Evolutionary conservation across 2,888 invertebrate species (phyloP).

Genomic region (Ceratothoa steindachneri): DNA sequence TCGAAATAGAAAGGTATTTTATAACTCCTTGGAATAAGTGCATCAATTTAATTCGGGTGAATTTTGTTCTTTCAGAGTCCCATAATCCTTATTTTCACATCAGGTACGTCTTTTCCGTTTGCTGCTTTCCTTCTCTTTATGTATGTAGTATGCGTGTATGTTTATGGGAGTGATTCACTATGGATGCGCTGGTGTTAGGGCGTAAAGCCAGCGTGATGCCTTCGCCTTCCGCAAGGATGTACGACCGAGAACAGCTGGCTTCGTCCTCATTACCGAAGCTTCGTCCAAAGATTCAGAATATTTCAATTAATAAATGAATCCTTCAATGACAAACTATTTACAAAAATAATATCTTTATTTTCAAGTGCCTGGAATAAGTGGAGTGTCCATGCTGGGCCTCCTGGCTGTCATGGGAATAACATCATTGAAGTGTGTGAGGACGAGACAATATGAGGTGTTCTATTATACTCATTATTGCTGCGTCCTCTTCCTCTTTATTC

Average conservation of each 20-base stretch:
- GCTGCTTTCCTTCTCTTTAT: neutral
- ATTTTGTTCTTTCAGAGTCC: slow-evolving; percentile 3
- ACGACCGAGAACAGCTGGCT: too few species aligned
- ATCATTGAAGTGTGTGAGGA: slow-evolving; percentile 56
- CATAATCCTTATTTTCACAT: neutral
- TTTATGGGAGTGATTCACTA: too few species aligned
- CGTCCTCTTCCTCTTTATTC: slow-evolving; percentile 56
- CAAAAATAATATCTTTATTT: neutral
- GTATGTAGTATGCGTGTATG: neutral
- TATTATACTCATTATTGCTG: slow-evolving; percentile 60
- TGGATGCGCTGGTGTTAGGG: too few species aligned
- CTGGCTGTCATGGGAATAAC: slow-evolving; percentile 56
- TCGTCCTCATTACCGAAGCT: too few species aligned
- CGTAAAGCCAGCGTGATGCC: too few species aligned
- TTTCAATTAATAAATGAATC: too few species aligned
- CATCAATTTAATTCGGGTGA: too few species aligned
- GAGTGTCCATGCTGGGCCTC: slow-evolving; percentile 57
- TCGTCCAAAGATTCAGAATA: too few species aligned
- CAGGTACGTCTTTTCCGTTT: neutral
- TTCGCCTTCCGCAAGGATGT: too few species aligned
- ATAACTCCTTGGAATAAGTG: too few species aligned
- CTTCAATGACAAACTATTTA: too few species aligned
- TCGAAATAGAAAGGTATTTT: too few species aligned
- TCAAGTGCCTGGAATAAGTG: slow-evolving; percentile 55
- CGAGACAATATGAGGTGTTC: slow-evolving; percentile 57